Evolutionary conservation across 2,888 invertebrate species (phyloP), one percentile per base, ranked within the genome.

Genomic region (Metalampra italica): DNA sequence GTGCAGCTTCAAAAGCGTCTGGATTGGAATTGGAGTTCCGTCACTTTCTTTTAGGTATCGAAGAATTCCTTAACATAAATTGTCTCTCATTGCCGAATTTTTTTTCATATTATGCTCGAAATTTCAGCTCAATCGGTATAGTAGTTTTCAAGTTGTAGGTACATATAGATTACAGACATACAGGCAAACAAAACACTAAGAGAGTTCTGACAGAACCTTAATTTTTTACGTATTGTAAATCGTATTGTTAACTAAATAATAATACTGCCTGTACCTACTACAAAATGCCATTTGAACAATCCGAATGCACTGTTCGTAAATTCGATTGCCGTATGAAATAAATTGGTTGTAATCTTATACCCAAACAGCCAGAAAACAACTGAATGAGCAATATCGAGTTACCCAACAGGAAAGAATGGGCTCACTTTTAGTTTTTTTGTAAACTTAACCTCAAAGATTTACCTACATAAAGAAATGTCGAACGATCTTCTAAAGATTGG

Each of bases 321-420:
- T 85, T 81, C 77, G 75, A 82, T 82, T 82, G 87, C 78, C 78
- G 79, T 83, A 84, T 82, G 78, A 81, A 87, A 87, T 86, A 85
- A 84, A 87, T 86, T 81, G 84, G 84, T 81, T 85, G 88, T 88
- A 88, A 88, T 88, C 83, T 81, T 85, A 89, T 86, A 87, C 80
- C 84, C 83, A 88, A 88, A 88, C 88, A 87, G 71, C 70, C 79
- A 81, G 84, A 84, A 86, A 87, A 84, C 76, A 80, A 77, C 76
- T 82, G 83, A 88, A 87, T 84, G 78, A 84, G 86, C 79, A 78
- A 78, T 87, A 85, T 89, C 86, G 66, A 66, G 81, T 89, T 87
- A 82, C 88, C 62, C 62, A 67, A 70, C 68, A 70, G 64, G 67
- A 74, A 77, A 81, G 71, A 82, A 84, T 78, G 80, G 77, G 64